Conservation (phyloP, 1,140 invertebrate genomes). For the Drosophila triauraria region DNA sequence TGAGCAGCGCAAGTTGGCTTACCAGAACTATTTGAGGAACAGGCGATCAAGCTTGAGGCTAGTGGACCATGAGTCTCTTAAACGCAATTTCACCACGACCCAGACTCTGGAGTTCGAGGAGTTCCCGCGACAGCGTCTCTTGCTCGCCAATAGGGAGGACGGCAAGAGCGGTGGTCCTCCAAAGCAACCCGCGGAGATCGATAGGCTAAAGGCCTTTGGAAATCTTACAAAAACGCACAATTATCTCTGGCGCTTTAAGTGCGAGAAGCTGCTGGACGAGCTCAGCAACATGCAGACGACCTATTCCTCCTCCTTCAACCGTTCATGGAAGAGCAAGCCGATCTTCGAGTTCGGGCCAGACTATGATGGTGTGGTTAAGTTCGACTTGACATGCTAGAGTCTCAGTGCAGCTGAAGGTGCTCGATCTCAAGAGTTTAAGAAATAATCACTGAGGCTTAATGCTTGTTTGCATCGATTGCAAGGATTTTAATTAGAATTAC, state of each 20-base stretch:
- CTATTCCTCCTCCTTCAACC: conserved; percentile 29
- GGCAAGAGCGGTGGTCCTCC: conserved; percentile 21
- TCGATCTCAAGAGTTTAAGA: no score
- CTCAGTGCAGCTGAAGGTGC: no score
- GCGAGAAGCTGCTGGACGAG: neutral
- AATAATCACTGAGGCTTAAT: conserved; percentile 23
- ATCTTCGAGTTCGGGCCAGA: conserved; percentile 25
- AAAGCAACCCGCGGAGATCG: conserved; percentile 3
- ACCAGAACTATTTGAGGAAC: conserved; percentile 32
- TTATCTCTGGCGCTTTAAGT: conserved; percentile 10
- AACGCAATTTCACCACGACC: conserved; percentile 57
- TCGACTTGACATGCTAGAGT: conserved; percentile 17
- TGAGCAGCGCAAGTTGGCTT: conserved; percentile 31
- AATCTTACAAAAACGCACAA: conserved; percentile 51
- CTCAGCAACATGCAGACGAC: conserved; percentile 32
- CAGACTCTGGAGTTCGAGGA: conserved; percentile 53
- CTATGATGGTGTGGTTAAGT: conserved; percentile 32
- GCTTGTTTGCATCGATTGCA: conserved; percentile 68
- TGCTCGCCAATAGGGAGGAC: neutral
- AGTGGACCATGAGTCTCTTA: conserved; percentile 19
- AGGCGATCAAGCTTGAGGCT: conserved; percentile 28
- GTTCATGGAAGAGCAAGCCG: conserved; percentile 4
- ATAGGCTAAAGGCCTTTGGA: conserved; percentile 49
- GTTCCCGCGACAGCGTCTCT: conserved; percentile 25
- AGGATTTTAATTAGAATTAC: conserved; percentile 49